Conservation (phyloP, 2,888 invertebrate genomes). For the Horisme vitalbata region DNA sequence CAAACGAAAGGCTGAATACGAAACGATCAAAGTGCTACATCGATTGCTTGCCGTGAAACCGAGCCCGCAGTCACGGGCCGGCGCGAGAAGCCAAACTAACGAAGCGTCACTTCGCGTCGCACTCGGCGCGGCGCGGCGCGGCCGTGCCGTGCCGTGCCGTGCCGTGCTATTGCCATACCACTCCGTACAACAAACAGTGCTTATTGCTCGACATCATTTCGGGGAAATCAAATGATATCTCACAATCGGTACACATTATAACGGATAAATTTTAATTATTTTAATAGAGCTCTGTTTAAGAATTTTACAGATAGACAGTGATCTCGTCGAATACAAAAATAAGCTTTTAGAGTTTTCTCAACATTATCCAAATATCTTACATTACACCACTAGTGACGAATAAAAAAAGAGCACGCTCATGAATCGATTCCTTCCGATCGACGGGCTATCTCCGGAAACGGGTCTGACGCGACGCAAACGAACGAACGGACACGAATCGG, state of each 20-base stretch:
- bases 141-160: not conserved
- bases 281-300: slow-evolving; percentile 63
- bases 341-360: slow-evolving; percentile 80
- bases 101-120: slow-evolving; percentile 44
- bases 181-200: slow-evolving; percentile 44
- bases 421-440: slow-evolving; percentile 65
- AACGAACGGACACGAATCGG: slow-evolving; percentile 55
- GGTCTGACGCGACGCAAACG: slow-evolving; percentile 57
- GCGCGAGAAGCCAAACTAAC: slow-evolving; percentile 38
- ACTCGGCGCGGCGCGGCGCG: slow-evolving; percentile 25
- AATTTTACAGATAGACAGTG: slow-evolving; percentile 75
- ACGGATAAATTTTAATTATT: slow-evolving; percentile 46
- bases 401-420: slow-evolving; percentile 69
- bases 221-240: slow-evolving; percentile 77
- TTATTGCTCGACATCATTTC: slow-evolving; percentile 69
- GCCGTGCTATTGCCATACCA: slow-evolving; percentile 11
- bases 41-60: slow-evolving; percentile 50
- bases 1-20: slow-evolving; percentile 43
- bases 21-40: slow-evolving; percentile 49
- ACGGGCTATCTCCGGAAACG: slow-evolving; percentile 51
- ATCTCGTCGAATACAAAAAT: slow-evolving; percentile 81
- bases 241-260: slow-evolving; percentile 59
- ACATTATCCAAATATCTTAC: slow-evolving; percentile 75
- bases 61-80: slow-evolving; percentile 31
- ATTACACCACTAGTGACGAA: slow-evolving; percentile 74